Evolutionary conservation across 2,113 vertebrate species (phyloP).

Genomic region (Mastomys natalensis): DNA sequence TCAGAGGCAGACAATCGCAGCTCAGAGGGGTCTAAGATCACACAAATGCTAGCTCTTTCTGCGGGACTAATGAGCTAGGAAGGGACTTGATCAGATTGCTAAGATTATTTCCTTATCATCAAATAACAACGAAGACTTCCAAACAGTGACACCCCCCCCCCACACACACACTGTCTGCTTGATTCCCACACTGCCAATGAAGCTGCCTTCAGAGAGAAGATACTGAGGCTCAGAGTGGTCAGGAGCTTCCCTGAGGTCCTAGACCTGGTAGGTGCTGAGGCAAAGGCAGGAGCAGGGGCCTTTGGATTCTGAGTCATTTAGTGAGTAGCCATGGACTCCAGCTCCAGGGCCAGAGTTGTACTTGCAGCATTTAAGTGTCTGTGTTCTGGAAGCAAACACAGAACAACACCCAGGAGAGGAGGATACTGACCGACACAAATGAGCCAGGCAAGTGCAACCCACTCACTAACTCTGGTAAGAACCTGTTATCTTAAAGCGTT

Average conservation of each 20-base stretch:
- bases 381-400: not conserved
- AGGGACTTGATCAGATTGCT: not conserved
- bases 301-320: not conserved
- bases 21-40: not conserved
- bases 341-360: not conserved
- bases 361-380: not conserved
- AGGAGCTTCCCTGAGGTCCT: not conserved
- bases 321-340: not conserved
- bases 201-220: slow-evolving; percentile 10
- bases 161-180: not conserved
- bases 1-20: not conserved
- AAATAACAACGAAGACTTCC: slow-evolving; percentile 12
- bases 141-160: not conserved
- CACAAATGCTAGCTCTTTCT: not conserved
- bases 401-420: not conserved
- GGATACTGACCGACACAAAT: not conserved
- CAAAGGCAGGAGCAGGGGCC: not conserved
- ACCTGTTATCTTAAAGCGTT: not conserved
- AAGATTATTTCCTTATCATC: slow-evolving; percentile 15
- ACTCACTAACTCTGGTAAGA: not conserved
- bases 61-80: not conserved
- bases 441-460: not conserved
- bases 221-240: not conserved
- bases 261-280: not conserved
- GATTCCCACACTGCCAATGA: not conserved